A percentile compares a stretch with the other conserved stretches of the same genome.
These are phyloP conservation scores for Ruditapes philippinarum DNA, from an alignment of 1,140 invertebrate genomes.

Conservation along the genomic window DNA sequence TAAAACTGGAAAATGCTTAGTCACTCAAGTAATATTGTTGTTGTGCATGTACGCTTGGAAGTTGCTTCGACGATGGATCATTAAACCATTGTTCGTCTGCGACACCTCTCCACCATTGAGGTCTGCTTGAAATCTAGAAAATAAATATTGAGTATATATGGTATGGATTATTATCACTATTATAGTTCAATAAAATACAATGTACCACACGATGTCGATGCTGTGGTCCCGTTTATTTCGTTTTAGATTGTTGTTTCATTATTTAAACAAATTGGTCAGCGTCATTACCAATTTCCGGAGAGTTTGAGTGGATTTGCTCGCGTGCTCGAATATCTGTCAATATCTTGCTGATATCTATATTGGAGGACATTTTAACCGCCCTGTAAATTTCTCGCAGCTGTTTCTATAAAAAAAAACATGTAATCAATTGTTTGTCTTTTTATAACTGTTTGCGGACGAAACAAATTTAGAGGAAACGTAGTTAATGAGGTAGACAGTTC, in stretches of 20 bases:
- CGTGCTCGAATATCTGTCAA: not conserved
- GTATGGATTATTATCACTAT: constrained; percentile 2
- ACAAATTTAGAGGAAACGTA: not conserved
- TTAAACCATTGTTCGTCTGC: too few species aligned
- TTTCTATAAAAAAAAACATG: not conserved
- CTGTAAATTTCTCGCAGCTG: not conserved
- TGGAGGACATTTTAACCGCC: not conserved
- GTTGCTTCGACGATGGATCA: too few species aligned
- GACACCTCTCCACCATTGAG: too few species aligned
- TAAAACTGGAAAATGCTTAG: too few species aligned
- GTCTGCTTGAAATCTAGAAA: too few species aligned
- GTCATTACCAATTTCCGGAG: constrained; percentile 43
- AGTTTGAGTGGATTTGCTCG: not conserved
- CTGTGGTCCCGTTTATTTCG: constrained; percentile 22
- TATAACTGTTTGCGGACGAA: not conserved
- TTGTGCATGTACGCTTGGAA: too few species aligned
- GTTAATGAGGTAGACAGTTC: not conserved
- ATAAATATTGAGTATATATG: too few species aligned
- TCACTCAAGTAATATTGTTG: too few species aligned
- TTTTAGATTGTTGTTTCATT: not conserved
- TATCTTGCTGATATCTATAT: not conserved
- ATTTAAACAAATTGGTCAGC: constrained; percentile 18
- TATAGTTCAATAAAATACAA: constrained; percentile 2
- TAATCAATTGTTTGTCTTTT: not conserved
- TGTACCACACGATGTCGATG: not conserved